phyloP scores from a whole-genome alignment of 30 jellyfish, hydroid and myxozoan species.

The Phacellophora camtschatica region DNA sequence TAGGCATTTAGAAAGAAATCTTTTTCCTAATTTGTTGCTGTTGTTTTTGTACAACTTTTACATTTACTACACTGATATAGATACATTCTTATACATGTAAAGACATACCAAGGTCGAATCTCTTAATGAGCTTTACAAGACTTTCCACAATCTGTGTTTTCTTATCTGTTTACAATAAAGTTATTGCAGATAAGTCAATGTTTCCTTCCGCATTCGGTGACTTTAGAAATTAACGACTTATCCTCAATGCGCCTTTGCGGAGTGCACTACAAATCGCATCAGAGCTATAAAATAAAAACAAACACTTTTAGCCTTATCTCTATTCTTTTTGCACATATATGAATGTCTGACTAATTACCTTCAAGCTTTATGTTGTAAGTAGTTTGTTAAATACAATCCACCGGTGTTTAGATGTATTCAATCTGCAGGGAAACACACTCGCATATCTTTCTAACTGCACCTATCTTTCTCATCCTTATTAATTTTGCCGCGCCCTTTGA shows the following conservation, averaged over 20 bases:
- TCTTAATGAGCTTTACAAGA: conserved; percentile 4
- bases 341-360: not conserved
- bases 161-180: conserved; percentile 53
- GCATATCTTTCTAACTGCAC: too few relatives aligned
- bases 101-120: not conserved
- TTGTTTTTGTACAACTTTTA: too few relatives aligned
- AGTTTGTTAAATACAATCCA: conserved; percentile 29
- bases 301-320: conserved; percentile 24
- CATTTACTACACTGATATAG: not conserved
- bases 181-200: conserved; percentile 43
- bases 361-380: conserved; percentile 16
- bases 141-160: conserved; percentile 13
- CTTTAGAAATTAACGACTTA: conserved; percentile 59
- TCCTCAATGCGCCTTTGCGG: conserved; percentile 39
- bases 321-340: not conserved
- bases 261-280: conserved; percentile 27
- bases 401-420: conserved; percentile 30
- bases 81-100: not conserved
- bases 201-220: conserved; percentile 72
- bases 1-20: too few relatives aligned
- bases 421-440: conserved; percentile 57
- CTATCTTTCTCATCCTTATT: conserved; percentile 56
- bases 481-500: conserved; percentile 64
- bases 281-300: conserved; percentile 27
- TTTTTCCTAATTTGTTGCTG: too few relatives aligned